These are phyloP conservation scores for Morelia viridis DNA, from an alignment of 2,797 vertebrate species.

Conservation along the genomic window DNA sequence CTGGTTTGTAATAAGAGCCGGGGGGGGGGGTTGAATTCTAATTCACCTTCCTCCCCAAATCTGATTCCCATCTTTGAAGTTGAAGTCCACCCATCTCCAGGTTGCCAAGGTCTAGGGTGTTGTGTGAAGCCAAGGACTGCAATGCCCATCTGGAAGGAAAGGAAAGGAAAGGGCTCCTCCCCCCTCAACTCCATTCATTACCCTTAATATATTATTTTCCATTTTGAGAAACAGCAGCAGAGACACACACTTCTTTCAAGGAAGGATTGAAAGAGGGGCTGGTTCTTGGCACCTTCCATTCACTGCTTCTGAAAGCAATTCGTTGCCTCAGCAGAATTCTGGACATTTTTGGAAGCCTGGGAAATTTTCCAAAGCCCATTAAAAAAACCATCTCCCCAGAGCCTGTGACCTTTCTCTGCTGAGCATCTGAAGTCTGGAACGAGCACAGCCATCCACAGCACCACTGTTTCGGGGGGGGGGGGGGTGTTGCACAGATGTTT, in stretches of 20 bases:
- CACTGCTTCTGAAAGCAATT: neutral
- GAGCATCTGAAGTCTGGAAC: neutral
- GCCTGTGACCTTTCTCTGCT: neutral
- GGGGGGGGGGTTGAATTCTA: too few relatives aligned
- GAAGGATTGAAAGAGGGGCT: neutral
- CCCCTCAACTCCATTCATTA: neutral
- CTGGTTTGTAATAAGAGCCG: neutral
- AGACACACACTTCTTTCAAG: neutral
- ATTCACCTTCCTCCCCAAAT: fast-evolving
- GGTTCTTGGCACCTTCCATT: neutral
- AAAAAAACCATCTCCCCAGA: neutral
- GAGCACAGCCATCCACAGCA: neutral
- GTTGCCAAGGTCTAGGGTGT: too few relatives aligned
- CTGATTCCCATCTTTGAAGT: neutral
- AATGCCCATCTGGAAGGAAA: neutral
- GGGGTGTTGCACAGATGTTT: neutral
- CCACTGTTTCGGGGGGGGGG: too few relatives aligned
- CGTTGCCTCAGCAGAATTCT: neutral
- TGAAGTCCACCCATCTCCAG: too few relatives aligned
- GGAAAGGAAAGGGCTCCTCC: neutral
- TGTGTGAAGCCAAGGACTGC: too few relatives aligned
- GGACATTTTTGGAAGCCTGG: neutral
- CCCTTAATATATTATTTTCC: neutral
- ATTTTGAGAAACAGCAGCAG: neutral
- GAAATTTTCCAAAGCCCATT: neutral